Evolutionary conservation across 2,113 vertebrate species (phyloP), one percentile per base, ranked within the genome.

Genomic region (Recurvirostra avosetta): DNA sequence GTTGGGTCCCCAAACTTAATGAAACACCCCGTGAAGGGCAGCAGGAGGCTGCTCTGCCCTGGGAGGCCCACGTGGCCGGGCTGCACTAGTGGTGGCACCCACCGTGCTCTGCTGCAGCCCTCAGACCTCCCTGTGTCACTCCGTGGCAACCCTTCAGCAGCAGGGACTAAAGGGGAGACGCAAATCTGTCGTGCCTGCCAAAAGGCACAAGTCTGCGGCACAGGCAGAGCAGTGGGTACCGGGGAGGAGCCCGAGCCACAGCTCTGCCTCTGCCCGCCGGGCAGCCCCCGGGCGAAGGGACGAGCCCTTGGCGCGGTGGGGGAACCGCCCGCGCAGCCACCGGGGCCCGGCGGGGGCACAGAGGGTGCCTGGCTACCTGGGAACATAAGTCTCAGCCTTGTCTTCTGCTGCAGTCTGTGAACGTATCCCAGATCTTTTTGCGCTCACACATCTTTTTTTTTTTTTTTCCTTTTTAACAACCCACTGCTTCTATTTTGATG

Each of bases 321-420:
- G 1, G 1, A 49, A 20, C 29, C 14, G 13, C 34, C 38, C 1
- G 0, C 1, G 2, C 6, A 4, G 38, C 5, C 8, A 15, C 17
- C 0, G 0, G 36, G 21, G 55, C 32, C 75, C 8, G 3, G n/a
- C 70, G 63, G 29, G 30, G 43, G 16, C 52, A 55, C 43, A 27
- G 30, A 67, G 70, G 19, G n/a, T 15, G 17, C 32, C 22, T 23
- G 53, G 52, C 43, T 68, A 26, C 59, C 52, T 29, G 72, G 72
- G 78, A 80, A 14, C 36, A 25, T 40, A 8, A 59, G 29, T 11
- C 68, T 74, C 63, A 88, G 59, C 72, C 67, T 45, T 50, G 56
- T 62, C 59, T 41, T 40, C 86, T 55, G 76, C 52, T 45, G 21
- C 7, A 22, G 52, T 6, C 71, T 36, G 27, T 34, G 56, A 86